phyloP scores from a whole-genome alignment of 2,113 vertebrate species.

The Phyllostomus hastatus region DNA sequence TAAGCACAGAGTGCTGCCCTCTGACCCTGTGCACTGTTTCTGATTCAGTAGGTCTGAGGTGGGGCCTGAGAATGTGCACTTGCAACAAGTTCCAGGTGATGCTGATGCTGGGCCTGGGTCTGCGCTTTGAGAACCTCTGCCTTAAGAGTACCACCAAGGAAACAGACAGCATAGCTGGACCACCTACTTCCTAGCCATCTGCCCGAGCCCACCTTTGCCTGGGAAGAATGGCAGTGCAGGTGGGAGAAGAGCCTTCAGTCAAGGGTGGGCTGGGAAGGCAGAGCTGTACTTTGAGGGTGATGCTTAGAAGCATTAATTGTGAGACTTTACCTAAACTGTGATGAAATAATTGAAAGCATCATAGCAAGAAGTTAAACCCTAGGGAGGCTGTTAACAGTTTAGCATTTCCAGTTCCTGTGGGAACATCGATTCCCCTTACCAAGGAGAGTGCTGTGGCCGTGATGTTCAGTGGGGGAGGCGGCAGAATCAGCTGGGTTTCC shows the following conservation, averaged over 20 bases:
- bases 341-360: constrained; percentile 72
- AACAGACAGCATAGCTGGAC: not conserved
- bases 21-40: not conserved
- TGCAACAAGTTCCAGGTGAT: not conserved
- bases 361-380: constrained; percentile 71
- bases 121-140: not conserved
- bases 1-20: not conserved
- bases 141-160: not conserved
- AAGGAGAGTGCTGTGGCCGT: constrained; percentile 9
- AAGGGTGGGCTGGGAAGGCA: not conserved
- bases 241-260: not conserved
- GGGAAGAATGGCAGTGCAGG: not conserved
- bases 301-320: constrained; percentile 49
- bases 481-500: constrained; percentile 6
- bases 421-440: constrained; percentile 51
- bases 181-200: not conserved
- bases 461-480: constrained; percentile 20
- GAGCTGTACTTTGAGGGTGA: not conserved
- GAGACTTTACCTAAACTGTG: constrained; percentile 56
- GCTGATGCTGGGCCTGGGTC: not conserved
- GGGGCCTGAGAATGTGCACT: not conserved
- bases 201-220: not conserved
- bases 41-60: not conserved
- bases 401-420: constrained; percentile 66
- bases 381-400: constrained; percentile 68